These are phyloP conservation scores for Serinus canaria DNA, from an alignment of 2,113 vertebrate genomes.

Conservation along the genomic window DNA sequence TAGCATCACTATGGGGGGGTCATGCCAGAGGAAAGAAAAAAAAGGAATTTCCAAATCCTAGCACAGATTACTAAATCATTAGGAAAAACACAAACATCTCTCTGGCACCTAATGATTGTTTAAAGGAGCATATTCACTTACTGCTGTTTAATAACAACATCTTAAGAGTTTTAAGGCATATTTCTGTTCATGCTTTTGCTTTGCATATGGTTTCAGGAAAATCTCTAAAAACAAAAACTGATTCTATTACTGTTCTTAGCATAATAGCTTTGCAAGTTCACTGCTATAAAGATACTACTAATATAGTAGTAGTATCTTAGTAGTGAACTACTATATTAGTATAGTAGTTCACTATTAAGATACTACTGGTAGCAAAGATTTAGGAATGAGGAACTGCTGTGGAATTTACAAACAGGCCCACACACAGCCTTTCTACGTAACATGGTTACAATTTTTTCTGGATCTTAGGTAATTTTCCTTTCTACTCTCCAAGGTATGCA, in stretches of 20 bases:
- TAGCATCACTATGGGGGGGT: neutral
- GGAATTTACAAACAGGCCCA: neutral
- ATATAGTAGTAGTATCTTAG: too few species aligned
- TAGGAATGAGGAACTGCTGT: neutral
- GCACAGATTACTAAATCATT: neutral
- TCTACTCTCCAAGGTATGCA: neutral
- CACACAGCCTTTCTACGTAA: neutral
- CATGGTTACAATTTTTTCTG: neutral
- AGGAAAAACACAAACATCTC: neutral
- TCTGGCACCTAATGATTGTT: neutral
- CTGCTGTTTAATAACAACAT: neutral
- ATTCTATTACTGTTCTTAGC: neutral
- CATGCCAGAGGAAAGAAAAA: neutral
- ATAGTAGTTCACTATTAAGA: too few species aligned
- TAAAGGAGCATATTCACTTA: neutral
- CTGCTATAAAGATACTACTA: neutral
- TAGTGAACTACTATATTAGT: too few species aligned
- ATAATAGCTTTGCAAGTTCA: neutral
- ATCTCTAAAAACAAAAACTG: neutral
- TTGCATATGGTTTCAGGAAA: neutral
- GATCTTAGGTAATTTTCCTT: neutral
- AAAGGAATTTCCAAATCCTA: neutral
- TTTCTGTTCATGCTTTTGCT: neutral
- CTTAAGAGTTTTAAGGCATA: neutral
- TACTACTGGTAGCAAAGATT: neutral